phyloP scores from a whole-genome alignment of 1,140 invertebrate genomes.

The Brachystomella parvula region DNA sequence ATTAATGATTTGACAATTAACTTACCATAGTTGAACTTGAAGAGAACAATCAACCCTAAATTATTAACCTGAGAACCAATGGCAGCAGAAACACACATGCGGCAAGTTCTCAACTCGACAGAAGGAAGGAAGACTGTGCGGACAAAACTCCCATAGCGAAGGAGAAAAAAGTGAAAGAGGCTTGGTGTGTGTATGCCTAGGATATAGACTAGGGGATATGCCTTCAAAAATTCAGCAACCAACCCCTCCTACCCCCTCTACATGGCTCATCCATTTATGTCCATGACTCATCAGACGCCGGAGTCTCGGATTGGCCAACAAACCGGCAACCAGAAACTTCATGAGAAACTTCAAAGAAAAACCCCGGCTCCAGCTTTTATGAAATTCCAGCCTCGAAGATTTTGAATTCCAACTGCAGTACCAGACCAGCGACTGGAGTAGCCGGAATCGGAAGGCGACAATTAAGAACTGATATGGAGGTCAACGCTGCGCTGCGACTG shows the following conservation, averaged over 20 bases:
- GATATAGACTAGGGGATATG: too few relatives aligned
- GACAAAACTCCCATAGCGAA: not conserved
- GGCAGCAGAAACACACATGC: not conserved
- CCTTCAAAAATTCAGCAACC: too few relatives aligned
- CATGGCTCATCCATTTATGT: not conserved
- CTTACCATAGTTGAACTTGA: conserved; percentile 5
- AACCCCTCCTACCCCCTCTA: not conserved
- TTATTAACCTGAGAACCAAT: not conserved
- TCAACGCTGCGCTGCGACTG: too few relatives aligned
- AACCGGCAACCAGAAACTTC: too few relatives aligned
- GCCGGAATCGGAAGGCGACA: too few relatives aligned
- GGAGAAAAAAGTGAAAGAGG: not conserved
- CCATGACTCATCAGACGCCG: not conserved
- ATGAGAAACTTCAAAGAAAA: too few relatives aligned
- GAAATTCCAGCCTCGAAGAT: too few relatives aligned
- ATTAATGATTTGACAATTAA: not conserved
- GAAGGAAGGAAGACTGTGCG: conserved; percentile 3
- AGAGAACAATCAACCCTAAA: not conserved
- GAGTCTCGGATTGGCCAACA: not conserved
- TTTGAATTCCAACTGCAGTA: too few relatives aligned
- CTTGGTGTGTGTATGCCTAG: too few relatives aligned
- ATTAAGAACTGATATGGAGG: too few relatives aligned
- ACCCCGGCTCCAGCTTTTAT: too few relatives aligned
- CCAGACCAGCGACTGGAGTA: too few relatives aligned
- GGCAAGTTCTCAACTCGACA: not conserved